phyloP scores from a whole-genome alignment of 2,888 invertebrate species.

The Lysandra bellargus region DNA sequence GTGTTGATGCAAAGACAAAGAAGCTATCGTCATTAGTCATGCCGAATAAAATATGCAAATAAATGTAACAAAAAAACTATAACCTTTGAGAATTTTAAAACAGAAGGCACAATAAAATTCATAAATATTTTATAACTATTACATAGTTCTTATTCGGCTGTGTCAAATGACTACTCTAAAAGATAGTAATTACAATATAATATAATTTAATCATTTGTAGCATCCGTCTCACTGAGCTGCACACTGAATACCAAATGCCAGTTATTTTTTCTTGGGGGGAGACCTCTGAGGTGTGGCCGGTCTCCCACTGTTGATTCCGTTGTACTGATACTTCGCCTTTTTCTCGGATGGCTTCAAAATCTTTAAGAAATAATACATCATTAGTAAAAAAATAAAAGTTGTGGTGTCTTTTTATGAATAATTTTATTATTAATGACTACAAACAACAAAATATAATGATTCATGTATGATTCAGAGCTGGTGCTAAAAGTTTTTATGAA shows the following conservation, averaged over 20 bases:
- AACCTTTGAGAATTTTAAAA: conserved; percentile 71
- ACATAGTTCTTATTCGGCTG: conserved; percentile 68
- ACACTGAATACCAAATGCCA: conserved; percentile 72
- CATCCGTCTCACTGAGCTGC: conserved; percentile 77
- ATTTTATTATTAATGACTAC: not conserved
- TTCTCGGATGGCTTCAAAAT: conserved; percentile 99
- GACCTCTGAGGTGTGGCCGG: conserved; percentile 92
- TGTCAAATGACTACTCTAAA: conserved; percentile 68
- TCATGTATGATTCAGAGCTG: not conserved
- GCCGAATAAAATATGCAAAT: conserved; percentile 63
- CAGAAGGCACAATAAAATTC: conserved; percentile 78
- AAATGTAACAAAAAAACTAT: conserved; percentile 53
- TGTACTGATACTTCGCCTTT: conserved; percentile 99
- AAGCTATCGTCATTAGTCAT: conserved; percentile 68
- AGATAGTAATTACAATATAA: conserved; percentile 74
- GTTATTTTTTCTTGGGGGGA: conserved; percentile 87
- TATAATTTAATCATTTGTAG: conserved; percentile 78
- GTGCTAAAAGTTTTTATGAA: not conserved
- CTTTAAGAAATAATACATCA: conserved; percentile 73
- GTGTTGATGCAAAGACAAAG: conserved; percentile 57
- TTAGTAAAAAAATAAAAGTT: not conserved
- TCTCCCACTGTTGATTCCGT: conserved; percentile 91
- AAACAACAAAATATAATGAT: not conserved
- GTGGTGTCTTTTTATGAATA: not conserved
- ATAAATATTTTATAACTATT: conserved; percentile 72